Base-by-base conservation (phyloP, 2,113 vertebrate species). In the Mola mola region DNA sequence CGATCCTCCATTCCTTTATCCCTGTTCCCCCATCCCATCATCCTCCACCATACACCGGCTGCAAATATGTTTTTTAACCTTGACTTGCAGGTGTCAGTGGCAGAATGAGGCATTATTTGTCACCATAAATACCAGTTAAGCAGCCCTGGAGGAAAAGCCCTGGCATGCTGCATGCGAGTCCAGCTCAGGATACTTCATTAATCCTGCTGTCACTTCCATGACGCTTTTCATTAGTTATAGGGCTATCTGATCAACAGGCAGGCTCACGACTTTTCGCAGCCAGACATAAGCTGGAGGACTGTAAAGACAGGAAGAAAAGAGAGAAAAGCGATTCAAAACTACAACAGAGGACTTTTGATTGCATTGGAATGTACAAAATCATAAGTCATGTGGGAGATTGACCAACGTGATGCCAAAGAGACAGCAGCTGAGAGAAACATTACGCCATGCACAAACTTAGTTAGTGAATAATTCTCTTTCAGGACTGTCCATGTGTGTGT, bases 201-300 rank as follows among this genome's bases (percentile, higher is more conserved):
- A 97, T 98, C 95, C 94, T 90, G 88, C 93, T 97, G 97, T 97
- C 96, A 95, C 89, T 94, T 94, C 86, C 90, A 82, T 90, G 92
- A 94, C 93, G 88, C 91, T 94, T 95, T 95, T 93, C 95, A 96
- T 97, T 96, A 94, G 92, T 97, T 94, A 94, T 86, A 85, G 79
- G 82, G 83, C 88, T 95, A 95, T 96, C 94, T 95, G 94, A 96
- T 96, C 94, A 93, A 90, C 87, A 83, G 84, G 85, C 87, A 57
- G 66, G 80, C 81, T 90, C 84, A 65, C 16, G 1, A 70, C 66
- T 59, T 67, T 50, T 71, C 57, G 90, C 22, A 91, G 91, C 62
- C 42, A 16, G 22, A 37, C n/a, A 51, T 47, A 46, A 66, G 55
- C 31, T 10, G 61, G 20, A 50, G 66, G 29, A 53, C 36, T 37